Evolutionary conservation across 2,797 vertebrate species (phyloP).

Genomic region (Anguilla pacifica): DNA sequence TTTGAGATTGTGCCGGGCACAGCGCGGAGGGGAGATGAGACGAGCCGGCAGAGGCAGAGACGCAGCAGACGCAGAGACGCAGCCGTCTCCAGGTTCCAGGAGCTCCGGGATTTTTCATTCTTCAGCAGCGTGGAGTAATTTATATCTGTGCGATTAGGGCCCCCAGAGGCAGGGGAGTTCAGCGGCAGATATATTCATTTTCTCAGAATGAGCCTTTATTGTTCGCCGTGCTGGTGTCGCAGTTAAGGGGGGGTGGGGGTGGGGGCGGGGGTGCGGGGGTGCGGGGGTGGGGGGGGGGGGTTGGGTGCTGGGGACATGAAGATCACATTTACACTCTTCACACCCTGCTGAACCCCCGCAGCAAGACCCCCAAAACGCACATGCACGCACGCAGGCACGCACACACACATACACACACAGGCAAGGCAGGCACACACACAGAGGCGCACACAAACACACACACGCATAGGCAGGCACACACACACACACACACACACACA

Average conservation of each 20-base stretch:
- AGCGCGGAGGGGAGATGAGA: constrained; percentile 23
- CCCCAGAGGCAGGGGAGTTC: constrained; percentile 52
- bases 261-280: neutral
- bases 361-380: neutral
- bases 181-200: constrained; percentile 61
- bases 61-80: constrained; percentile 25
- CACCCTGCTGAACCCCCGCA: constrained; percentile 39
- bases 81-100: constrained; percentile 28
- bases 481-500: neutral
- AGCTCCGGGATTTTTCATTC: constrained; percentile 32
- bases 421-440: neutral
- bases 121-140: constrained; percentile 51
- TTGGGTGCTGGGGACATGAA: neutral
- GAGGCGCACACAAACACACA: neutral
- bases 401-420: neutral
- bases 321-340: neutral
- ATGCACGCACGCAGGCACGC: neutral
- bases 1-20: constrained; percentile 11
- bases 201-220: constrained; percentile 55
- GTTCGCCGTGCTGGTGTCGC: constrained; percentile 25
- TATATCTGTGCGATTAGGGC: constrained; percentile 56
- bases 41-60: constrained; percentile 30
- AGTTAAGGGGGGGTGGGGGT: neutral
- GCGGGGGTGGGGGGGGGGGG: neutral
- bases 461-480: neutral